Conservation (phyloP, 2,797 vertebrate species). For the Xenentodon cancila region DNA sequence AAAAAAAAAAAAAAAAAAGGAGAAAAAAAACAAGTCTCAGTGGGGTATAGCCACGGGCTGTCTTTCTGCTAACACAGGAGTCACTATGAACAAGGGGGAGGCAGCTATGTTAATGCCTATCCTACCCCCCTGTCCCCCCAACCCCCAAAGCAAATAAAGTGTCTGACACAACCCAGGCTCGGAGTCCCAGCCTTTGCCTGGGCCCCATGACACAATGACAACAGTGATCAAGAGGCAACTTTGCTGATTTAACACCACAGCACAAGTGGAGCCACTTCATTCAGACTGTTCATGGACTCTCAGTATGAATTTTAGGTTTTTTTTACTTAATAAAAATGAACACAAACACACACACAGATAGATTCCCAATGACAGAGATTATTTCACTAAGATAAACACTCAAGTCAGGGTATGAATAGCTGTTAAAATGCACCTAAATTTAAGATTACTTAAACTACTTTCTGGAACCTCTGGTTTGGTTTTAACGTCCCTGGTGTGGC, state of each 20-base stretch:
- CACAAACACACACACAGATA: no score
- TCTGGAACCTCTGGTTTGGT: slow-evolving; percentile 41
- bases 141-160: slow-evolving; percentile 77
- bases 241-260: slow-evolving; percentile 64
- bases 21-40: slow-evolving; percentile 72
- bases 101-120: slow-evolving; percentile 30
- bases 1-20: slow-evolving; percentile 58
- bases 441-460: slow-evolving; percentile 62
- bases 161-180: slow-evolving; percentile 73
- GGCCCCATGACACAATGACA: slow-evolving; percentile 65
- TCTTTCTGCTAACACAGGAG: slow-evolving; percentile 57
- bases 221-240: slow-evolving; percentile 65
- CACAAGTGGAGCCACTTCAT: slow-evolving; percentile 56
- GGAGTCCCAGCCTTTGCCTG: slow-evolving; percentile 66
- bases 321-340: background rate
- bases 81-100: slow-evolving; percentile 50
- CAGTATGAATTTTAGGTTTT: no score
- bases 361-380: no score
- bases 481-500: slow-evolving; percentile 51
- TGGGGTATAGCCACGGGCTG: slow-evolving; percentile 49
- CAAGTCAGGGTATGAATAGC: background rate
- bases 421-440: slow-evolving; percentile 63
- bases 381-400: no score
- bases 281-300: slow-evolving; percentile 40
- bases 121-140: slow-evolving; percentile 33